Evolutionary conservation across 2,113 vertebrate genomes (phyloP).

Genomic region (Leptobrachium ailaonicum): DNA sequence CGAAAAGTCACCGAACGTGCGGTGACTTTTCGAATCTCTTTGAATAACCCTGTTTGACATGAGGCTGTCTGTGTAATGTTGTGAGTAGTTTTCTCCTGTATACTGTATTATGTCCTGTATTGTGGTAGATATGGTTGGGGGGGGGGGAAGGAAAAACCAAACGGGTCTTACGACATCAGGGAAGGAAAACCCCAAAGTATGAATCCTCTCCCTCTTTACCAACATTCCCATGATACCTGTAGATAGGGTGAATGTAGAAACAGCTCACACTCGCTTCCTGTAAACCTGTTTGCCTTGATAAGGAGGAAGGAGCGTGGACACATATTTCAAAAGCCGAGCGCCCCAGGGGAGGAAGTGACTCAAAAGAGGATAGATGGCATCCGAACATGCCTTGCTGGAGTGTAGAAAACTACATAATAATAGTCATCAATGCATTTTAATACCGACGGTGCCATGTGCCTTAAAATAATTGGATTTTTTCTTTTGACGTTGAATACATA

Average conservation of each 20-base stretch:
- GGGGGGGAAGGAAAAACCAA: neutral
- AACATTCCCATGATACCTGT: constrained; percentile 4
- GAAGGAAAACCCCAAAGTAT: neutral
- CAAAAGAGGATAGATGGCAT: neutral
- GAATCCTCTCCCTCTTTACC: neutral
- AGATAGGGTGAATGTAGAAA: neutral
- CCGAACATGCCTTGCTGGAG: neutral
- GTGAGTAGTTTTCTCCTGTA: too few species aligned
- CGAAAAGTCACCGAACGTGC: too few species aligned
- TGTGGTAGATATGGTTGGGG: neutral
- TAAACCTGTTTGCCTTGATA: constrained; percentile 17
- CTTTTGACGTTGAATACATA: too few species aligned
- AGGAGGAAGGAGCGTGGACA: constrained; percentile 22
- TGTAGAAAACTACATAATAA: neutral
- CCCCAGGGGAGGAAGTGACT: constrained; percentile 31
- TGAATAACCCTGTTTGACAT: too few species aligned
- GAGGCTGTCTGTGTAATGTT: too few species aligned
- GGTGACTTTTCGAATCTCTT: too few species aligned
- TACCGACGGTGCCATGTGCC: too few species aligned
- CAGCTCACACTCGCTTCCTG: constrained; percentile 2
- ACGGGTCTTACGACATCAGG: neutral
- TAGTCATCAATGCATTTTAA: too few species aligned
- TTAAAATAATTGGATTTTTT: too few species aligned
- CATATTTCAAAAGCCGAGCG: constrained; percentile 4
- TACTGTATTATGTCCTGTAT: too few species aligned